These are phyloP conservation scores for Amiota minor DNA, from an alignment of 2,888 invertebrate species.

Conservation along the genomic window DNA sequence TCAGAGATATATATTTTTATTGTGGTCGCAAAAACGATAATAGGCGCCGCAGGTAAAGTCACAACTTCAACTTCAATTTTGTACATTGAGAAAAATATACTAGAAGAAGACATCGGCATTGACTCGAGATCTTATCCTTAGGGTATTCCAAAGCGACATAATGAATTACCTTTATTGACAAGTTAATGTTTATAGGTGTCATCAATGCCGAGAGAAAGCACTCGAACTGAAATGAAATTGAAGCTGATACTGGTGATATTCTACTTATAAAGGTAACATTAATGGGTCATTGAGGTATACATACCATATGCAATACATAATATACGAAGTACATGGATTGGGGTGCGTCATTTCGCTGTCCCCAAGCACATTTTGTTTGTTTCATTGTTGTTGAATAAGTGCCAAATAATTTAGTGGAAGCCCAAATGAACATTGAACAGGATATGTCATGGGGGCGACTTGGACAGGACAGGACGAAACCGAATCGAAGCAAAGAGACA, in stretches of 20 bases:
- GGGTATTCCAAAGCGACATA: slow-evolving; percentile 70
- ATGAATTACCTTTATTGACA: slow-evolving; percentile 74
- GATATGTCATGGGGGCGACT: no score
- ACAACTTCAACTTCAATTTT: slow-evolving; percentile 44
- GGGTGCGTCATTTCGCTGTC: slow-evolving; percentile 36
- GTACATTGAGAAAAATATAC: slow-evolving; percentile 34
- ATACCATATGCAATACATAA: slow-evolving; percentile 49
- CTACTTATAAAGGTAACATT: slow-evolving; percentile 7
- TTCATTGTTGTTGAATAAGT: slow-evolving; percentile 30
- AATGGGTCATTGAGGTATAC: slow-evolving; percentile 25
- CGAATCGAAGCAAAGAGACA: no score
- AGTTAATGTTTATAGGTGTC: slow-evolving; percentile 73
- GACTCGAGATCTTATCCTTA: slow-evolving; percentile 45
- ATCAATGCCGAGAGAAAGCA: slow-evolving; percentile 38
- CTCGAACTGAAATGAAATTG: background rate
- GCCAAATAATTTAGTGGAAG: slow-evolving; percentile 61
- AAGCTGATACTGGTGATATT: background rate
- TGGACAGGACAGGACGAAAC: no score
- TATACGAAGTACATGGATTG: slow-evolving; percentile 55
- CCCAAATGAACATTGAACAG: slow-evolving; percentile 38
- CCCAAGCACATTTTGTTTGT: slow-evolving; percentile 52
- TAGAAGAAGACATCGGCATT: background rate
- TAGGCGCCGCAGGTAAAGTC: slow-evolving; percentile 48
- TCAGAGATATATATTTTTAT: slow-evolving; percentile 65
- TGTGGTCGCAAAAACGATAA: slow-evolving; percentile 48